A percentile compares a stretch with the other conserved stretches of the same genome.
Evolutionary conservation across 2,888 invertebrate genomes (phyloP).

Genomic region (Proisotoma minuta): DNA sequence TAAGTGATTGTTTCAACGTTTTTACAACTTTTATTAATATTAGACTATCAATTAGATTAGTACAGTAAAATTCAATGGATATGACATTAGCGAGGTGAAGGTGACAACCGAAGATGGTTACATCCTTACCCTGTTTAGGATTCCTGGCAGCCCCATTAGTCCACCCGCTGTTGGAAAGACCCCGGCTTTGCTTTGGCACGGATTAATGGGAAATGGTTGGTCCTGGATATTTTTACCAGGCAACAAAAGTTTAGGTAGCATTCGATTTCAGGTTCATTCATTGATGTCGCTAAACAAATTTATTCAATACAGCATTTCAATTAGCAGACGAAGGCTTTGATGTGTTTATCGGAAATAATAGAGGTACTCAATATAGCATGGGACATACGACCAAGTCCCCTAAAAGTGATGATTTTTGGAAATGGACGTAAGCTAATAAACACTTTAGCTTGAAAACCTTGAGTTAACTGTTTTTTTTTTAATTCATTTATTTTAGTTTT

Average conservation of each 20-base stretch:
- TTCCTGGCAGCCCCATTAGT: slow-evolving; percentile 13
- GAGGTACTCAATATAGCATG: not conserved
- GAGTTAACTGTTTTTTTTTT: not conserved
- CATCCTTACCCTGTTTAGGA: slow-evolving; percentile 19
- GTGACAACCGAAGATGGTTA: slow-evolving; percentile 25
- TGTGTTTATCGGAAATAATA: not conserved
- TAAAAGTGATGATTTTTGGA: too few relatives aligned
- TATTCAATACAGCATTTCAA: not conserved
- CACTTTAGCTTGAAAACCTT: not conserved
- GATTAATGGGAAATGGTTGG: slow-evolving; percentile 19
- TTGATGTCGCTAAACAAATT: too few relatives aligned
- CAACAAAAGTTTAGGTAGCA: slow-evolving; percentile 22
- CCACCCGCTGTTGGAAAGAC: slow-evolving; percentile 16
- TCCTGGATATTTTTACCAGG: slow-evolving; percentile 21
- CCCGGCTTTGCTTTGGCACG: slow-evolving; percentile 19
- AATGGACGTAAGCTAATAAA: not conserved
- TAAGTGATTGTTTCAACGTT: too few relatives aligned
- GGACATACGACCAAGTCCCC: too few relatives aligned
- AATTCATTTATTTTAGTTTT: not conserved
- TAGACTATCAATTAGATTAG: not conserved
- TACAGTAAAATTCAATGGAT: too few relatives aligned
- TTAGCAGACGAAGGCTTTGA: not conserved
- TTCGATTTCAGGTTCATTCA: too few relatives aligned
- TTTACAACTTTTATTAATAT: too few relatives aligned
- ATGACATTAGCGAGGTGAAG: slow-evolving; percentile 1